Evolutionary conservation across 2,113 vertebrate species (phyloP), one percentile per base, ranked within the genome.

Genomic region (Phaetusa simplex): DNA sequence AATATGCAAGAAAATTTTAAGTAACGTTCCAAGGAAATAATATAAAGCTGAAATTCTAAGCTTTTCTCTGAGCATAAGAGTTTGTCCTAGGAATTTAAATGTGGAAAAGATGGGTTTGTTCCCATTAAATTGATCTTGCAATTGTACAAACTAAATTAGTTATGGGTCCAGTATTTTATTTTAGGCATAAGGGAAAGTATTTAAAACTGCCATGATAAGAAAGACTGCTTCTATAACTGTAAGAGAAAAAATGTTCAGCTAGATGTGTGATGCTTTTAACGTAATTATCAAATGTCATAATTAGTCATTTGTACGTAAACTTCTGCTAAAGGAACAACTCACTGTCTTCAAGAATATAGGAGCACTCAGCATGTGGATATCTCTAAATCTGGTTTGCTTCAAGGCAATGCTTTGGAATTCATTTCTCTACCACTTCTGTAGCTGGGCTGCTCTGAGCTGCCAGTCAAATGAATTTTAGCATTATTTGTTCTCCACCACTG

Each of bases 301-400:
- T 56, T 79, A 65, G 5, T 27, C 10, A 52, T 50, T 80, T 79
- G 7, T 34, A 21, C 14, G 13, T 43, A 56, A 24, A 53, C 6
- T 59, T 67, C 22, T 71, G 1, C 22, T 42, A 47, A n/a, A 6
- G 8, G 26, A 61, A 67, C 5, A 66, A 15, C 7, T 67, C n/a
- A 8, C 3, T 62, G 0, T 32, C 11, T n/a, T 61, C 34, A 81
- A 43, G 7, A 40, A 66, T 23, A 43, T 12, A 56, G 13, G 71
- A 65, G 5, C 20, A 38, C 4, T 38, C 2, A 2, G 8, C 1
- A 16, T 24, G 1, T 10, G 15, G 12, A 19, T 43, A 22, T 40
- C 58, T 74, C 17, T 74, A 59, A 71, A 49, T n/a, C 30, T 55
- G 9, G 18, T 49, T 82, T 86, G 14, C 8, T 21, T 84, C 40